Conservation (phyloP, 2,888 invertebrate genomes). For the Bombylius discolor region DNA sequence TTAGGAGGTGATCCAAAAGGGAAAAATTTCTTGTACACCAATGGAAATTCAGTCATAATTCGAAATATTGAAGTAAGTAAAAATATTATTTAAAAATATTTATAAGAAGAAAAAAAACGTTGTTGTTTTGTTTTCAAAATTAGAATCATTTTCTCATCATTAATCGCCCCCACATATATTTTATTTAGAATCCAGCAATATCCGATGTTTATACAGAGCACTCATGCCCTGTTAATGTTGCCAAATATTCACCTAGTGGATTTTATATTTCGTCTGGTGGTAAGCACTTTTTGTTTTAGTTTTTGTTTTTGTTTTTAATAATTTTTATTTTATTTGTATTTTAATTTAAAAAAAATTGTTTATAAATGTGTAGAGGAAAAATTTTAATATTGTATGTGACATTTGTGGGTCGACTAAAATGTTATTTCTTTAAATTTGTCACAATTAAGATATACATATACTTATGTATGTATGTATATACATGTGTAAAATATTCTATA, state of each 20-base stretch:
- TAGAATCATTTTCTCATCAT: neutral
- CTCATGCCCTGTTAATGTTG: conserved; percentile 86
- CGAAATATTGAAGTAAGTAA: conserved; percentile 75
- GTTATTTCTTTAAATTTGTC: no score
- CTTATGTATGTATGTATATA: no score
- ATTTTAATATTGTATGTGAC: neutral
- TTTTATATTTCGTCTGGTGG: conserved; percentile 98
- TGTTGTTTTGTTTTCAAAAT: neutral
- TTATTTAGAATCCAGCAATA: conserved; percentile 69
- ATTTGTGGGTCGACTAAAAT: no score
- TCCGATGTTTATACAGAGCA: conserved; percentile 97
- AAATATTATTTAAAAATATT: no score
- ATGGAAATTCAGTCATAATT: conserved; percentile 96
- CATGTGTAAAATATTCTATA: no score
- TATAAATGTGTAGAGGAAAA: no score
- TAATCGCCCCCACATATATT: conserved; percentile 4
- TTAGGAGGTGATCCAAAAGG: conserved; percentile 94
- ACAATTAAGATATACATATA: no score
- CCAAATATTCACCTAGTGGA: conserved; percentile 95
- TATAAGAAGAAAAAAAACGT: no score
- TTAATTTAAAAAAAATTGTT: neutral
- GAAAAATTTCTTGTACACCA: conserved; percentile 90
- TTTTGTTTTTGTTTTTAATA: neutral
- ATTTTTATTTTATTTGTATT: conserved; percentile 2
- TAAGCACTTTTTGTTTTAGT: conserved; percentile 34